Evolutionary conservation across 2,113 vertebrate species (phyloP), one percentile per base, ranked within the genome.

Genomic region (Myxocyprinus asiaticus): DNA sequence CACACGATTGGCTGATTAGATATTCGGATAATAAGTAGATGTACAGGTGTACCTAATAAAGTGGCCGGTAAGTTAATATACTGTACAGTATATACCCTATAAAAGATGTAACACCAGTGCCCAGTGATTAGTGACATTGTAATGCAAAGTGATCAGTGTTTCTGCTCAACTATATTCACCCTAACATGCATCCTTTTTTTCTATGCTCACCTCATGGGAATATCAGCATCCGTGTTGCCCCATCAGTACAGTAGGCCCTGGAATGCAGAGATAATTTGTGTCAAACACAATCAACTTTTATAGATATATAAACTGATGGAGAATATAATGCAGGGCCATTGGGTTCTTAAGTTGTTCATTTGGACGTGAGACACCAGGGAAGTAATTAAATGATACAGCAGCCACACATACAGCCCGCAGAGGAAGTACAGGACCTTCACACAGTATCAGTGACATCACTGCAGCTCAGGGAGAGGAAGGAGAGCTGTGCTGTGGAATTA

Each of bases 401-500:
- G 51, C 5, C 44, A 74, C 43, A 56, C n/a, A 15, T 47, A 7
- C 42, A 4, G 58, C 71, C 71, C 58, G 14, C 58, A 62, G 59
- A 50, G 22, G 59, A 59, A 56, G 22, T 3, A 76, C 73, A 76
- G 73, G 73, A 76, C 63, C 74, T 51, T 65, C 47, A 55, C 74
- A 76, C 61, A 55, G 74, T 74, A 76, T 76, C 48, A 51, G 7
- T 53, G 74, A 65, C 7, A 64, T 53, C 74, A 65, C 59, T 33
- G 22, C 48, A 64, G 22, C 48, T 61, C 62, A 47, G 61, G 22
- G 74, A 62, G 74, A 76, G 74, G 74, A 65, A 76, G 22, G 17
- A 65, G 33, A 76, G 33, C 22, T 33, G 48, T 76, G 74, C 74
- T 65, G 48, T 14, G 73, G 74, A 65, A 76, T 76, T 76, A 76